Evolutionary conservation across 2,888 invertebrate genomes (phyloP).

Genomic region (Drosophila peninsularis): DNA sequence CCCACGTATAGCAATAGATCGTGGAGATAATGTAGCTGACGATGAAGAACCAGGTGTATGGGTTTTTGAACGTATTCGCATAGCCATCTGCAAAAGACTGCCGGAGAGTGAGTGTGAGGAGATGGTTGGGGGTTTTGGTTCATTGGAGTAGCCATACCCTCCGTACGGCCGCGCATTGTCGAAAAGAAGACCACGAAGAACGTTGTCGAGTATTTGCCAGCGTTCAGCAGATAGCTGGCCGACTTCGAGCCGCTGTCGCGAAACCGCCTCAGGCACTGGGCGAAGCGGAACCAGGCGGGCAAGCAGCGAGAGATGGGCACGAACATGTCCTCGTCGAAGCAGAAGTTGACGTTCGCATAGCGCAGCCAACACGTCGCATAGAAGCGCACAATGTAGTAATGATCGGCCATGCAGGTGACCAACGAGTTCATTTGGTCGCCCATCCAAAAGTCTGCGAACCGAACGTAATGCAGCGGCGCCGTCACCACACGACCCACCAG

Average conservation of each 20-base stretch:
- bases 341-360: conserved; percentile 4
- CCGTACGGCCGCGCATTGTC: conserved; percentile 85
- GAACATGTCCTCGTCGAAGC: conserved; percentile 88
- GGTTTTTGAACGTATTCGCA: conserved; percentile 88
- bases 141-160: conserved; percentile 72
- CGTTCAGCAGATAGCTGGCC: conserved; percentile 97
- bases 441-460: conserved; percentile 99
- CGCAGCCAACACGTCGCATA: conserved; percentile 86
- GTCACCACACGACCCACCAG: conserved; percentile 90
- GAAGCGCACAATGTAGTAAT: conserved; percentile 96
- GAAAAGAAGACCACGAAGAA: conserved; percentile 95
- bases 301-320: conserved; percentile 94
- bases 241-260: conserved; percentile 93
- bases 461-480: conserved; percentile 95
- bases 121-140: background rate
- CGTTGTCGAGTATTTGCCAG: conserved; percentile 97
- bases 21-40: conserved; percentile 92
- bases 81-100: conserved; percentile 85
- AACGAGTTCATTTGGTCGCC: conserved; percentile 97
- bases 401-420: conserved; percentile 93
- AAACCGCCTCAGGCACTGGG: conserved; percentile 97
- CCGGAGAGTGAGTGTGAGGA: conserved; percentile 42
- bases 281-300: conserved; percentile 99
- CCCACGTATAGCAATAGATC: conserved; percentile 97
- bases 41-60: conserved; percentile 95